phyloP scores from a whole-genome alignment of 2,113 vertebrate genomes.

The Mionectes macconnelli region DNA sequence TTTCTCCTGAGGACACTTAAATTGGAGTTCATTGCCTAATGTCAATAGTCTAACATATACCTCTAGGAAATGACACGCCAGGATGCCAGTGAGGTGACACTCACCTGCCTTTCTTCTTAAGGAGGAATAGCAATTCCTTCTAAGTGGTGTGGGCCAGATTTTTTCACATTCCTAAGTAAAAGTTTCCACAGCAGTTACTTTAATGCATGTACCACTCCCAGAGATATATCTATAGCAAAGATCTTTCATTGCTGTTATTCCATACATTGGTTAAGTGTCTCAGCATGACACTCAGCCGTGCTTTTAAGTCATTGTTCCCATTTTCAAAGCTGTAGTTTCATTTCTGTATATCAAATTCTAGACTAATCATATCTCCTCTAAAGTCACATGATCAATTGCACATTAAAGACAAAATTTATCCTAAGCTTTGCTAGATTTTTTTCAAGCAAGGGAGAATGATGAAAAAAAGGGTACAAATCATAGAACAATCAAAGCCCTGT shows the following conservation, averaged over 20 bases:
- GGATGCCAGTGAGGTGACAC: neutral
- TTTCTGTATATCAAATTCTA: neutral
- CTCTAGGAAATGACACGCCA: neutral
- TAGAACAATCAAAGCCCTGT: neutral
- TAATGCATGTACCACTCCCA: neutral
- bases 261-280: neutral
- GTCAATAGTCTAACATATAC: neutral
- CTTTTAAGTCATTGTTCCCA: slow-evolving; percentile 23
- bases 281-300: neutral
- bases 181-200: neutral
- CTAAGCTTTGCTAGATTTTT: neutral
- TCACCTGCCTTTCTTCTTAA: neutral
- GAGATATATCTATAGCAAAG: neutral
- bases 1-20: neutral
- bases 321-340: slow-evolving; percentile 24
- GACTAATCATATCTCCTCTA: neutral
- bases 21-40: neutral
- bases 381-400: neutral
- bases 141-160: neutral
- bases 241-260: neutral
- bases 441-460: neutral
- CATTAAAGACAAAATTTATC: neutral
- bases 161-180: neutral
- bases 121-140: neutral
- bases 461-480: neutral